Conservation (phyloP, 53 echinoderm and acorn worm genomes). For the Holothuria leucospilota region DNA sequence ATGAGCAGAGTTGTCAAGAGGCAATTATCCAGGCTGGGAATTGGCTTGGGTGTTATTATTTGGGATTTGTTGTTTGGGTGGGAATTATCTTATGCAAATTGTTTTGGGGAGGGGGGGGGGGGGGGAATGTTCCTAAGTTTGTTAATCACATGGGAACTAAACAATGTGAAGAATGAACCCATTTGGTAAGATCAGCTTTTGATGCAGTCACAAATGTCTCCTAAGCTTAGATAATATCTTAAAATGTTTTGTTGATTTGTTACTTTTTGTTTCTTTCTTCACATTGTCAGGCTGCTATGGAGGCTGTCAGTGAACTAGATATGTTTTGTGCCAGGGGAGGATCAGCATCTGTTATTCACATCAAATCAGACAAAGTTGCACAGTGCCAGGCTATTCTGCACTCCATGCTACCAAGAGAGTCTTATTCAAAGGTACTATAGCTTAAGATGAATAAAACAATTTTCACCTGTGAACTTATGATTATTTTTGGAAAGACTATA, state of each 20-base stretch:
- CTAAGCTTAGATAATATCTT: background rate
- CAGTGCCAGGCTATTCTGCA: conserved; percentile 92
- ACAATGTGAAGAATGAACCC: no score
- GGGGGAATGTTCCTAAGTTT: no score
- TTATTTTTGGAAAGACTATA: no score
- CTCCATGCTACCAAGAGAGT: conserved; percentile 96
- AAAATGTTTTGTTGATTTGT: background rate
- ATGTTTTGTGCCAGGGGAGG: conserved; percentile 96
- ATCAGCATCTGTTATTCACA: conserved; percentile 84
- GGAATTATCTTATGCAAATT: no score
- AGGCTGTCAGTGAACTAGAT: conserved; percentile 91
- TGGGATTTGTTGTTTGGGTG: no score
- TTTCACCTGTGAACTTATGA: no score
- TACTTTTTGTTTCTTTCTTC: conserved; percentile 8
- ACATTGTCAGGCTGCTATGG: conserved; percentile 82
- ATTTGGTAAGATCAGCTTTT: no score
- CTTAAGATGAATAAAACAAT: background rate
- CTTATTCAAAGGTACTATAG: conserved; percentile 96
- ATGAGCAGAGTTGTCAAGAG: no score
- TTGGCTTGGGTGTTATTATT: no score
- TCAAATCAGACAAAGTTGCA: conserved; percentile 92
- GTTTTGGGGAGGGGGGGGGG: no score
- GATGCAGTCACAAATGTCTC: background rate
- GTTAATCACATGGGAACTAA: no score
- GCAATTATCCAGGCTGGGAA: no score